These are phyloP conservation scores for Coryphaenoides rupestris DNA, from an alignment of 2,113 vertebrate species.

Conservation along the genomic window DNA sequence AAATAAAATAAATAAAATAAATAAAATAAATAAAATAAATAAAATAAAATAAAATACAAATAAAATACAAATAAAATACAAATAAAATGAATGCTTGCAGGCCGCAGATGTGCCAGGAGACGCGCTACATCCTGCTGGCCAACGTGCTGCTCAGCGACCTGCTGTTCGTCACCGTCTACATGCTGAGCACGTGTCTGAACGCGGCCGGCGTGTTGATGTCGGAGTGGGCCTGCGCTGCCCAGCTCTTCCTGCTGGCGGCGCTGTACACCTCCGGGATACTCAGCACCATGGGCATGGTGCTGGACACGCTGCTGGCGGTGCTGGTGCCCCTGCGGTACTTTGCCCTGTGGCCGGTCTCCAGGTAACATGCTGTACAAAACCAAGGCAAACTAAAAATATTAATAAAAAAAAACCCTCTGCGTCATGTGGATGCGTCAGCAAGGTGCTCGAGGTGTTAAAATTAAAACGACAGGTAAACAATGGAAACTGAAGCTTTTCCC, in stretches of 20 bases:
- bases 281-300: constrained; percentile 69
- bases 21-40: too few relatives aligned
- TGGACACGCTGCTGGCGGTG: constrained; percentile 75
- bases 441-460: too few relatives aligned
- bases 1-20: too few relatives aligned
- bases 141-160: constrained; percentile 75
- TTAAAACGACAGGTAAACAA: too few relatives aligned
- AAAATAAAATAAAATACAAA: too few relatives aligned
- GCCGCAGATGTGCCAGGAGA: constrained; percentile 67
- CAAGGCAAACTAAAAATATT: neutral
- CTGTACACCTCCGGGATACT: constrained; percentile 72
- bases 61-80: too few relatives aligned
- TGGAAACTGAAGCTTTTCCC: too few relatives aligned
- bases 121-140: constrained; percentile 76
- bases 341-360: constrained; percentile 61
- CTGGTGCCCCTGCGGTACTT: constrained; percentile 70
- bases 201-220: constrained; percentile 52
- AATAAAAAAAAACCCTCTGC: too few relatives aligned
- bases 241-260: constrained; percentile 65
- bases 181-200: constrained; percentile 62
- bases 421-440: too few relatives aligned
- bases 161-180: constrained; percentile 69
- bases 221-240: constrained; percentile 57
- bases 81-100: neutral
- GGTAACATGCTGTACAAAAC: too few relatives aligned